A percentile compares a stretch with the other conserved stretches of the same genome.
phyloP scores from a whole-genome alignment of 2,797 vertebrate genomes.

The Eupleurogrammus muticus region DNA sequence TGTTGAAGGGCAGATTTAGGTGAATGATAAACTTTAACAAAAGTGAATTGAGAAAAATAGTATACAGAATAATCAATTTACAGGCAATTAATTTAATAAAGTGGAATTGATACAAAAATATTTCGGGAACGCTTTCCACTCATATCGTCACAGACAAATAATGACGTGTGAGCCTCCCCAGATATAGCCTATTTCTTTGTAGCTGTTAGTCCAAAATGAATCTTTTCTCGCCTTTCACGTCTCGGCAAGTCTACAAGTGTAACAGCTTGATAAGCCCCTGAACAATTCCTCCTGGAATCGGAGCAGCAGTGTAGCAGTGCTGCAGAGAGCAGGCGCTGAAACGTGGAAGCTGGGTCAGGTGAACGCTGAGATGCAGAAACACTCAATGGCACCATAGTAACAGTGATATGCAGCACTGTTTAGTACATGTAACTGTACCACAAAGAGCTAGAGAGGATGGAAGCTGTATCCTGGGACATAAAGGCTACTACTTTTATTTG shows the following conservation, averaged over 20 bases:
- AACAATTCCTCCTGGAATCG: background rate
- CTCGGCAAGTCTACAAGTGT: background rate
- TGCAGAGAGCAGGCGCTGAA: constrained; percentile 1
- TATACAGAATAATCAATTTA: no score
- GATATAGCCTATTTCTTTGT: background rate
- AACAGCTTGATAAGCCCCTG: background rate
- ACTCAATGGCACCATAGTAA: background rate
- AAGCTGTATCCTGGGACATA: constrained; percentile 26
- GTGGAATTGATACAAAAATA: no score
- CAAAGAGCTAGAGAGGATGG: constrained; percentile 7
- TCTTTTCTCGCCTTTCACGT: background rate
- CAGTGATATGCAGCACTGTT: constrained; percentile 4
- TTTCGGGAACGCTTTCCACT: no score
- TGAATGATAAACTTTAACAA: background rate
- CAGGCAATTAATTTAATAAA: no score
- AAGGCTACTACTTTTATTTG: constrained; percentile 4
- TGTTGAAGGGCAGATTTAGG: background rate
- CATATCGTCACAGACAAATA: no score
- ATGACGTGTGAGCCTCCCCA: background rate
- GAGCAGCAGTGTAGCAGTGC: background rate
- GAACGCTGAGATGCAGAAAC: constrained; percentile 8
- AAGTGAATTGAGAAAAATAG: no score
- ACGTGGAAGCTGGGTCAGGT: background rate
- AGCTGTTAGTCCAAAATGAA: background rate
- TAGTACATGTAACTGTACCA: background rate